phyloP scores from a whole-genome alignment of 2,888 invertebrate genomes.

The Deroplatys truncata region DNA sequence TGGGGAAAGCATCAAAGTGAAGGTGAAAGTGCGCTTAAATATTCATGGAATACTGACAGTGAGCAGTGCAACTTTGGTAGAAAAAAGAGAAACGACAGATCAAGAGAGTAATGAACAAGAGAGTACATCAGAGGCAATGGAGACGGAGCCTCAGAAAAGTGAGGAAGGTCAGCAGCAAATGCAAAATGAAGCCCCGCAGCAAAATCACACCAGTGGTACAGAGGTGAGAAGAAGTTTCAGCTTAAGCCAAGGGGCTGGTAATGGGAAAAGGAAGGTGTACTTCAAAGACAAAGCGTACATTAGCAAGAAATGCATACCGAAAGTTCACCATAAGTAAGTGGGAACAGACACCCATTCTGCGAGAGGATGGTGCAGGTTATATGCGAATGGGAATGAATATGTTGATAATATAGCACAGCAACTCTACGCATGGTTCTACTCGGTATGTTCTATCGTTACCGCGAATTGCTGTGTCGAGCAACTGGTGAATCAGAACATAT shows the following conservation, averaged over 20 bases:
- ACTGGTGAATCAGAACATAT: neutral
- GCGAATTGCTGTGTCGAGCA: neutral
- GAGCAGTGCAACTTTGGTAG: slow-evolving; percentile 77
- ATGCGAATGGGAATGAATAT: neutral
- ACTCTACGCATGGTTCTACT: slow-evolving; percentile 65
- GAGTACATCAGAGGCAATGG: slow-evolving; percentile 48
- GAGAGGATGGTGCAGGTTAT: neutral
- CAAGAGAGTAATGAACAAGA: slow-evolving; percentile 35
- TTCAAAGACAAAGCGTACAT: slow-evolving; percentile 43
- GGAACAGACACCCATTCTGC: neutral
- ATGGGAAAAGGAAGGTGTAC: slow-evolving; percentile 55
- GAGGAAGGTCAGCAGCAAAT: slow-evolving; percentile 43
- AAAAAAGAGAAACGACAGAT: slow-evolving; percentile 59
- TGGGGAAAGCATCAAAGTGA: slow-evolving; percentile 91
- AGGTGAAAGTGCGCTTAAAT: slow-evolving; percentile 93
- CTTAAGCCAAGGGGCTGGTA: slow-evolving; percentile 41
- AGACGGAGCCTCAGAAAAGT: slow-evolving; percentile 43
- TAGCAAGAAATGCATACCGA: neutral
- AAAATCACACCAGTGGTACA: slow-evolving; percentile 48
- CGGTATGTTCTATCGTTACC: slow-evolving; percentile 52
- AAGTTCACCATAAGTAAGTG: neutral
- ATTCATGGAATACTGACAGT: slow-evolving; percentile 88
- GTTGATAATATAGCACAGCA: neutral
- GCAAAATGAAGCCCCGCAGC: slow-evolving; percentile 44
- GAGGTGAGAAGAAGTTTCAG: slow-evolving; percentile 43